A percentile compares a stretch with the other conserved stretches of the same genome.
Conservation (phyloP, 2,797 vertebrate genomes). For the Nannoperca australis region DNA sequence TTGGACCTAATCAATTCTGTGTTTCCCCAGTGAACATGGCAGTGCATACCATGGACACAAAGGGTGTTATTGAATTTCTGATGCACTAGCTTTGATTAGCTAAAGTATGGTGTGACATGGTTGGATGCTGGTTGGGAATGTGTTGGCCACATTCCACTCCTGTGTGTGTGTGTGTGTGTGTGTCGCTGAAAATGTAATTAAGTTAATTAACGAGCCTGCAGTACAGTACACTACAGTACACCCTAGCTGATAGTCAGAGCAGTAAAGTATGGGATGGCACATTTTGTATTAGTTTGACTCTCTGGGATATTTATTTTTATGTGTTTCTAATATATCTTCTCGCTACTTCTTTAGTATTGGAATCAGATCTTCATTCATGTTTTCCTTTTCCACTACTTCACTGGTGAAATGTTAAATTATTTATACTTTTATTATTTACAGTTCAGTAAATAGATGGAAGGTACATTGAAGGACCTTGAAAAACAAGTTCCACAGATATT, state of each 20-base stretch:
- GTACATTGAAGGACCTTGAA: background rate
- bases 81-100: conserved; percentile 61
- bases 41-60: conserved; percentile 48
- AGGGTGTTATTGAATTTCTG: conserved; percentile 56
- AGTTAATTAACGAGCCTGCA: conserved; percentile 37
- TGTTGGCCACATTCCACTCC: conserved; percentile 34
- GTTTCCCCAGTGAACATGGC: conserved; percentile 58
- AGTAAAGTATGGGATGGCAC: conserved; percentile 2
- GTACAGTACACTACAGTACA: conserved; percentile 4
- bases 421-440: background rate
- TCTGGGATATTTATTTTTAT: conserved; percentile 15
- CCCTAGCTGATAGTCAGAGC: conserved; percentile 23
- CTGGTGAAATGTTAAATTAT: background rate
- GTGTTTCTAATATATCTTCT: conserved; percentile 20
- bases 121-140: conserved; percentile 49
- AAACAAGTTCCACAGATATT: conserved; percentile 28
- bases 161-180: background rate
- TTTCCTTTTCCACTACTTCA: background rate
- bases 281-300: conserved; percentile 16
- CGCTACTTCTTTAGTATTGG: background rate
- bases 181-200: conserved; percentile 41
- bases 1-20: conserved; percentile 61
- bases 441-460: background rate
- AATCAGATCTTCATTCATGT: background rate
- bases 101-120: conserved; percentile 29